Conservation (phyloP, 1,140 invertebrate species). For the Drosophila setifemur region DNA sequence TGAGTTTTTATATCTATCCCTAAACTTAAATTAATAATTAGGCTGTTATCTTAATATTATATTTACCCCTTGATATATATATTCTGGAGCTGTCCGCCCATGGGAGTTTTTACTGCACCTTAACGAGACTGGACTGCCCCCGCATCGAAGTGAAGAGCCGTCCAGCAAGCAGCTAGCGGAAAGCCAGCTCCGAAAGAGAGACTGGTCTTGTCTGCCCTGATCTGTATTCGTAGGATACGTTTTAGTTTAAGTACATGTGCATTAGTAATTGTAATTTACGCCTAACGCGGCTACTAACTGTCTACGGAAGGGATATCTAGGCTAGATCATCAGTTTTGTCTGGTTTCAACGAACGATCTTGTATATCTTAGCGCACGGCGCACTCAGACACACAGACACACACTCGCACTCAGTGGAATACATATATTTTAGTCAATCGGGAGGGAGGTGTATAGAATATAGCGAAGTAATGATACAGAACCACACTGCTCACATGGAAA, state of each 20-base stretch:
- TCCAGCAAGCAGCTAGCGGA: slow-evolving; percentile 64
- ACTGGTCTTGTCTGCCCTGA: slow-evolving; percentile 51
- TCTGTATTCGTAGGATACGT: slow-evolving; percentile 47
- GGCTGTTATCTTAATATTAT: too few relatives aligned
- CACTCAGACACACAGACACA: slow-evolving; percentile 14
- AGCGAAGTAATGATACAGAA: background rate
- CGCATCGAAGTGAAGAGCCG: slow-evolving; percentile 70
- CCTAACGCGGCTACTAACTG: slow-evolving; percentile 32
- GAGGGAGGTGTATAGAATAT: slow-evolving; percentile 31
- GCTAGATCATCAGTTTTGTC: slow-evolving; percentile 65
- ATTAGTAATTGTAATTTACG: slow-evolving; percentile 61
- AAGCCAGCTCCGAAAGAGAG: slow-evolving; percentile 22
- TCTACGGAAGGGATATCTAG: slow-evolving; percentile 9
- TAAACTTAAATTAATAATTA: too few relatives aligned
- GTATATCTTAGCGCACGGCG: slow-evolving; percentile 41
- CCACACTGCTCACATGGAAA: slow-evolving; percentile 25
- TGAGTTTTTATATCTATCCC: too few relatives aligned
- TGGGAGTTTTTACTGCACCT: background rate
- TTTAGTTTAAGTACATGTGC: slow-evolving; percentile 70
- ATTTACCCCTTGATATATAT: too few relatives aligned
- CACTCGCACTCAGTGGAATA: slow-evolving; percentile 25
- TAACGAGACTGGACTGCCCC: slow-evolving; percentile 47
- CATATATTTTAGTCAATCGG: background rate
- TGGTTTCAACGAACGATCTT: slow-evolving; percentile 60
- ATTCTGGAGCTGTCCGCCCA: too few relatives aligned